Percentiles rank a stretch among this genome's conserved stretches.
These are phyloP conservation scores for Seriola aureovittata DNA, from an alignment of 2,113 vertebrate genomes.

Conservation along the genomic window DNA sequence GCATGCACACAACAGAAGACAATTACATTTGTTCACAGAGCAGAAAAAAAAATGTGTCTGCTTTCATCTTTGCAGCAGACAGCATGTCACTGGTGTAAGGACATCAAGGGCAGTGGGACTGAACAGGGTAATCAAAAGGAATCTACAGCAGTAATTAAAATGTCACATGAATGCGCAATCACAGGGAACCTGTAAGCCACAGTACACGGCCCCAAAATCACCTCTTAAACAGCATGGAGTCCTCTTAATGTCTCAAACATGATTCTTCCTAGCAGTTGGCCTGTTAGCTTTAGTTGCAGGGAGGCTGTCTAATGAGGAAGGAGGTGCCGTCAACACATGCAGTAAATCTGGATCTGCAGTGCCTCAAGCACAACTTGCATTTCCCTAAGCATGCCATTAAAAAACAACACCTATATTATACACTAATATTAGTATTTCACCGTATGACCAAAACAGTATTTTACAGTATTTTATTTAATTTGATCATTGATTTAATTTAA, in stretches of 20 bases:
- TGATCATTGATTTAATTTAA: too few relatives aligned
- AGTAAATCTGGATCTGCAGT: conserved; percentile 20
- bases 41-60: conserved; percentile 50
- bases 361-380: background rate
- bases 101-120: conserved; percentile 72
- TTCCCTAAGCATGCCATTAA: background rate
- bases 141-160: conserved; percentile 79
- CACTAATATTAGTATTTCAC: too few relatives aligned
- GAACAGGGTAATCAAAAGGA: conserved; percentile 71
- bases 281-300: conserved; percentile 36
- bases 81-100: conserved; percentile 72
- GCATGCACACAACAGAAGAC: conserved; percentile 74
- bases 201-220: conserved; percentile 38
- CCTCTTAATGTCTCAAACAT: conserved; percentile 51
- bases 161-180: conserved; percentile 73
- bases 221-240: conserved; percentile 59
- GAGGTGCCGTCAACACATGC: conserved; percentile 6
- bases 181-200: conserved; percentile 58
- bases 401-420: too few relatives aligned
- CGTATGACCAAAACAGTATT: too few relatives aligned
- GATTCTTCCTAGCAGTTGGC: conserved; percentile 36
- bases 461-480: too few relatives aligned
- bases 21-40: conserved; percentile 75
- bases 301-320: conserved; percentile 65
- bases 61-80: conserved; percentile 75